Evolutionary conservation across 1,140 invertebrate genomes (phyloP).

Genomic region (Drosophila tristis): DNA sequence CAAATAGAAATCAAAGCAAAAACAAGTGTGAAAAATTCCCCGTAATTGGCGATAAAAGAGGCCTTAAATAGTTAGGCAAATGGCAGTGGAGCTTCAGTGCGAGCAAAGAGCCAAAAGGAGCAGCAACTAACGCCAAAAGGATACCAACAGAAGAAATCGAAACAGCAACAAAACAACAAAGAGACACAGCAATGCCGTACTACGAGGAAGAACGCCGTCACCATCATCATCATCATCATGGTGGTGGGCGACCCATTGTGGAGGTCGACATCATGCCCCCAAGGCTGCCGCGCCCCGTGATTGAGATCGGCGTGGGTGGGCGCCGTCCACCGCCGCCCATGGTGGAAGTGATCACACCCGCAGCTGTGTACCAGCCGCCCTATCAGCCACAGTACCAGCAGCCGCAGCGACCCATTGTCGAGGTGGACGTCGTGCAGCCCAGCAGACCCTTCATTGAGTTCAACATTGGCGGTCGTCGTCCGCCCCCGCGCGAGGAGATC

Average conservation of each 20-base stretch:
- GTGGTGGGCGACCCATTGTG: constrained; percentile 62
- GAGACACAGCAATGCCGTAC: constrained; percentile 42
- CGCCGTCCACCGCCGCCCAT: constrained; percentile 50
- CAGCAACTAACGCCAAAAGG: constrained; percentile 1
- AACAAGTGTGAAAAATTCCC: constrained; percentile 45
- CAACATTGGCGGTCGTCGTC: constrained; percentile 65
- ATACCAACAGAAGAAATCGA: constrained; percentile 19
- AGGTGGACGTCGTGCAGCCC: constrained; percentile 68
- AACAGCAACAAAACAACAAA: background rate
- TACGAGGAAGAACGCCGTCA: constrained; percentile 69
- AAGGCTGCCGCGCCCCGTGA: constrained; percentile 61
- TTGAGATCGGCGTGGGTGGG: constrained; percentile 63
- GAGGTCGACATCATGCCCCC: constrained; percentile 71
- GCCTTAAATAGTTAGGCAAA: constrained; percentile 66
- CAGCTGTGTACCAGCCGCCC: constrained; percentile 66
- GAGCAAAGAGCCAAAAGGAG: constrained; percentile 28
- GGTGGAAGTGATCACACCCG: constrained; percentile 64
- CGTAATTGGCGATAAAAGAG: constrained; percentile 37
- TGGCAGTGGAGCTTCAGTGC: constrained; percentile 45
- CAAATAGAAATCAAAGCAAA: constrained; percentile 10
- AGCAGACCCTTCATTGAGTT: constrained; percentile 66
- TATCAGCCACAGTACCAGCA: constrained; percentile 9
- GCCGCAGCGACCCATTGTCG: constrained; percentile 54
- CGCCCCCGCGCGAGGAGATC: constrained; percentile 62
- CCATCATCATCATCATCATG: constrained; percentile 62